Evolutionary conservation across 2,797 vertebrate genomes (phyloP).

Genomic region (Darevskia mixta): DNA sequence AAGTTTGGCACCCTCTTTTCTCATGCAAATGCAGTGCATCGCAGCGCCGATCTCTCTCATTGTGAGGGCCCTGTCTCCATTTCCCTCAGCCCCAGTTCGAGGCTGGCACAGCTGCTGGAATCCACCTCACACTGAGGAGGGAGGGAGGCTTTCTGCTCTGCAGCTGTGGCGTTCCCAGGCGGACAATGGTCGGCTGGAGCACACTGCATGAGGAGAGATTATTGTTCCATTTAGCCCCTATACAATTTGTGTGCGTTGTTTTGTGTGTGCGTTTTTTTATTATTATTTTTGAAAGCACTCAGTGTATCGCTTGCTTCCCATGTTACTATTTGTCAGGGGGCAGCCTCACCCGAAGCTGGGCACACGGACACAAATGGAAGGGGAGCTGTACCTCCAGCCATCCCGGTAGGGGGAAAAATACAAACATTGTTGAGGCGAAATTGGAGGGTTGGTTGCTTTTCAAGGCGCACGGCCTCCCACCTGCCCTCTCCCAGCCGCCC

Average conservation of each 20-base stretch:
- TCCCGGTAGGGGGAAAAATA: slow-evolving; percentile 65
- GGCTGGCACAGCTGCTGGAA: slow-evolving; percentile 69
- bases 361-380: slow-evolving; percentile 45
- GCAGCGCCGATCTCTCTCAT: slow-evolving; percentile 61
- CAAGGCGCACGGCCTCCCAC: slow-evolving; percentile 64
- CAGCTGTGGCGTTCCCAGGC: slow-evolving; percentile 77
- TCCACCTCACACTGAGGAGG: slow-evolving; percentile 49
- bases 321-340: slow-evolving; percentile 76
- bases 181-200: slow-evolving; percentile 68
- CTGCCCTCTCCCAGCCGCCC: slow-evolving; percentile 61
- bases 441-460: slow-evolving; percentile 62
- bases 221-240: slow-evolving; percentile 71
- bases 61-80: slow-evolving; percentile 47
- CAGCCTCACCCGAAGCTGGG: slow-evolving; percentile 71
- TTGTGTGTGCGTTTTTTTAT: no score
- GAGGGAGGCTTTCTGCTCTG: slow-evolving; percentile 66
- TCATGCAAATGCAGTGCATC: slow-evolving; percentile 72
- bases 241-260: slow-evolving; percentile 29
- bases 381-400: slow-evolving; percentile 73
- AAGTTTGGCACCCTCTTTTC: slow-evolving; percentile 62
- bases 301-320: slow-evolving; percentile 67
- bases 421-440: slow-evolving; percentile 70
- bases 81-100: slow-evolving; percentile 58
- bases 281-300: slow-evolving; percentile 56
- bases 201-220: slow-evolving; percentile 69